These are phyloP conservation scores for Xylota sylvarum DNA, from an alignment of 2,888 invertebrate genomes.

Conservation along the genomic window DNA sequence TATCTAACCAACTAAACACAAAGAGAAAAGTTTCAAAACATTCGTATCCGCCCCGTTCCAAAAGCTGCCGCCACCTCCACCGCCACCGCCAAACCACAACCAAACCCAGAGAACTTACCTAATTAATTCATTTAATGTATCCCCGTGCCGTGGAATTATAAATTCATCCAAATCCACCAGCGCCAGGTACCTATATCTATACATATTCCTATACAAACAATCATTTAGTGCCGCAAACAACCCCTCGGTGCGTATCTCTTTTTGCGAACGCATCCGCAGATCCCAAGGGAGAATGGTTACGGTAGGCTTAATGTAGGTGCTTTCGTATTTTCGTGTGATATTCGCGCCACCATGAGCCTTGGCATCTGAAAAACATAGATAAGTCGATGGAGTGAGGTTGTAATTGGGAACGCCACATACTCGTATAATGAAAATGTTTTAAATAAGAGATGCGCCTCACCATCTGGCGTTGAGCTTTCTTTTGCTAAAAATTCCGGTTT, in stretches of 20 bases:
- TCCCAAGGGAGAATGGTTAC: slow-evolving; percentile 87
- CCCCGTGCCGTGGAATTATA: slow-evolving; percentile 92
- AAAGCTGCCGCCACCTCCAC: slow-evolving; percentile 6
- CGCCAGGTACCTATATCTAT: slow-evolving; percentile 91
- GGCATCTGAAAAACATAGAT: slow-evolving; percentile 41
- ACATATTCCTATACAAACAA: slow-evolving; percentile 96
- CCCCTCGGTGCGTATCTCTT: slow-evolving; percentile 96
- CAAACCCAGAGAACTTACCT: slow-evolving; percentile 85
- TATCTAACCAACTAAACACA: slow-evolving; percentile 86
- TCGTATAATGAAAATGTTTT: slow-evolving; percentile 19
- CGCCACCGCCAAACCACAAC: slow-evolving; percentile 4
- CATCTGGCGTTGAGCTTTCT: slow-evolving; percentile 65
- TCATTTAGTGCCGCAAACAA: slow-evolving; percentile 97
- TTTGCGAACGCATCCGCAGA: slow-evolving; percentile 93
- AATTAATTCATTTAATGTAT: slow-evolving; percentile 90
- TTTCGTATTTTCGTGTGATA: slow-evolving; percentile 78
- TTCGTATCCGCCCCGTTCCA: slow-evolving; percentile 5
- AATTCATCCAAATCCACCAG: slow-evolving; percentile 96
- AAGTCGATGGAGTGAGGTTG: not conserved
- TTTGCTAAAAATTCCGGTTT: slow-evolving; percentile 57
- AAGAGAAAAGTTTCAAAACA: slow-evolving; percentile 19
- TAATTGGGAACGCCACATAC: slow-evolving; percentile 6
- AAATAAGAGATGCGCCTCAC: slow-evolving; percentile 31
- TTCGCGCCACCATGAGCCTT: slow-evolving; percentile 71
- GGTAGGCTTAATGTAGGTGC: slow-evolving; percentile 82